These are phyloP conservation scores for Rhinella marina DNA, from an alignment of 2,797 vertebrate species.

Conservation along the genomic window DNA sequence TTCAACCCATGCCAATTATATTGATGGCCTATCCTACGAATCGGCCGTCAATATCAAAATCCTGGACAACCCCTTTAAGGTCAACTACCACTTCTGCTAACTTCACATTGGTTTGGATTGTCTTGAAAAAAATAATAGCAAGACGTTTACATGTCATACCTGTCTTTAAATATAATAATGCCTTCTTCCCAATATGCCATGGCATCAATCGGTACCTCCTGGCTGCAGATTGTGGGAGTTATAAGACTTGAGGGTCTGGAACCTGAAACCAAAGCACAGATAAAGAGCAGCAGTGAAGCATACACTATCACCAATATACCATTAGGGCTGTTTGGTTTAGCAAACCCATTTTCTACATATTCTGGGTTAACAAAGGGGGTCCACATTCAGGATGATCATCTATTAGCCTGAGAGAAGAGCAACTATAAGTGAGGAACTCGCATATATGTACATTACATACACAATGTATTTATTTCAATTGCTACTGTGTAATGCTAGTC, in stretches of 20 bases:
- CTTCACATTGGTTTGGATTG: background rate
- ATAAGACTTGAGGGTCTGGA: conserved; percentile 61
- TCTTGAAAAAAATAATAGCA: background rate
- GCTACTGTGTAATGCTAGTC: background rate
- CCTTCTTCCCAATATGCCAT: conserved; percentile 74
- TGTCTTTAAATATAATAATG: conserved; percentile 79
- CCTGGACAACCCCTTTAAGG: background rate
- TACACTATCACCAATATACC: background rate
- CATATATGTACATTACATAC: background rate
- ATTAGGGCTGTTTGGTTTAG: background rate
- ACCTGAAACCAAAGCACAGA: conserved; percentile 34
- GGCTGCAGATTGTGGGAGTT: conserved; percentile 72
- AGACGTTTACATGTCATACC: conserved; percentile 57
- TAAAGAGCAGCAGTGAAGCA: background rate
- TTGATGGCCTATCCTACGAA: too few species aligned
- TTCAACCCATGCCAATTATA: too few species aligned
- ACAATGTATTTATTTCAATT: background rate
- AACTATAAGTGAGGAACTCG: background rate
- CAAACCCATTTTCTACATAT: background rate
- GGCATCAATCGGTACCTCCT: conserved; percentile 73
- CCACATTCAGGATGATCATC: background rate
- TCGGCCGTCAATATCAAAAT: too few species aligned
- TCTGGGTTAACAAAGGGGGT: background rate
- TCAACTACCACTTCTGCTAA: background rate
- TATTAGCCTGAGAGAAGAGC: background rate